Base-by-base conservation (phyloP, 2,113 vertebrate genomes). In the Otus sunia region DNA sequence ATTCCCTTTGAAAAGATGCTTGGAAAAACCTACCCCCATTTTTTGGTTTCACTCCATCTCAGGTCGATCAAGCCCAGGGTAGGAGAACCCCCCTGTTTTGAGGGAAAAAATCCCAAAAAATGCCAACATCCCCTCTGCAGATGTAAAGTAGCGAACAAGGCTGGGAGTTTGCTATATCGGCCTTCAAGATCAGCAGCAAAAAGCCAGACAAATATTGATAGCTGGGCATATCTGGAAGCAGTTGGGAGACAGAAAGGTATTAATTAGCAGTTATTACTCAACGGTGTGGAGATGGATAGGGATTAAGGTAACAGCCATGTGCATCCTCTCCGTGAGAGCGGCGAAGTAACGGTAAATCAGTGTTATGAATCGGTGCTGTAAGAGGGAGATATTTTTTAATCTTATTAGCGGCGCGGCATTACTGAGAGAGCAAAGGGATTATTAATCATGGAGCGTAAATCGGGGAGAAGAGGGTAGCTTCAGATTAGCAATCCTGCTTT, bases 341-440 rank as follows among this genome's bases (percentile, higher is more conserved):
- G 90, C 63, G 63, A 71, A 92, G 97, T 34, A 53, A 49, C 5
- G 3, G 96, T 97, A 97, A 97, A 98, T 98, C 97, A 98, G 97
- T 0, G 15, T 91, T 96, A 49, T 84, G 97, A 91, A 97, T 98
- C 89, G 34, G 90, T 82, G 89, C 96, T 95, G 97, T 36, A 50
- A 80, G 96, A 91, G 86, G 91, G 91, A 97, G 97, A 97, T 97
- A 96, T 32, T 96, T 91, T 95, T 98, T 97, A 97, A 98, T 98
- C 98, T 98, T 95, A 97, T 98, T 98, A 98, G 97, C 29, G 13
- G 86, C 4, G 2, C 5, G 5, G 94, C 87, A 19, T 94, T 96
- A 78, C 15, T 0, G 23, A 64, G 88, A 86, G 86, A 60, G 76
- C 92, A 76, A 62, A 53, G 53, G 90, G 96, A 94, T 97, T 88